Percentiles rank a stretch among this genome's conserved stretches.
Evolutionary conservation across 2,113 vertebrate genomes (phyloP).

Genomic region (Lycaon pictus): DNA sequence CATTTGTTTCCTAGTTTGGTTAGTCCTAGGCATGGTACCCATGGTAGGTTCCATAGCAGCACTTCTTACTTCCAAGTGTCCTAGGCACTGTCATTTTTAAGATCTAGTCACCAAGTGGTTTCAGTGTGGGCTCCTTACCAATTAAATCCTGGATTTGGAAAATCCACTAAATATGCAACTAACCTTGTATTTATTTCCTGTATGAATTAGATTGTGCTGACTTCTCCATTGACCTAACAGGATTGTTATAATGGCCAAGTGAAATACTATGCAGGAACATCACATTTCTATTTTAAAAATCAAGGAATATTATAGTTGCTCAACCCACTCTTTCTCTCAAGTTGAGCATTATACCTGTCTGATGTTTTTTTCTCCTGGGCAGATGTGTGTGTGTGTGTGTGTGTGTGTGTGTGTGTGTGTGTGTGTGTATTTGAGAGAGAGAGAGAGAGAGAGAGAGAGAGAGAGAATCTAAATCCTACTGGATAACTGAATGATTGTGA

Average conservation of each 20-base stretch:
- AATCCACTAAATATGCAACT: neutral
- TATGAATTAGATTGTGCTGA: neutral
- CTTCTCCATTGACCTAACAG: neutral
- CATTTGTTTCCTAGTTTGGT: neutral
- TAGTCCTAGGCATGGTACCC: neutral
- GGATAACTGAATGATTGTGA: neutral
- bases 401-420: neutral
- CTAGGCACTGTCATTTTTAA: neutral
- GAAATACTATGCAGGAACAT: neutral
- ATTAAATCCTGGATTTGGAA: neutral
- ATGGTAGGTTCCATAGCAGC: neutral
- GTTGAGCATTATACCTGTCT: neutral
- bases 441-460: neutral
- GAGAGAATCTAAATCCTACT: neutral
- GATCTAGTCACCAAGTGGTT: neutral
- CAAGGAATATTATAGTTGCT: slow-evolving; percentile 11
- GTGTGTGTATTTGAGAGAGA: neutral
- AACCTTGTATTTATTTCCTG: neutral
- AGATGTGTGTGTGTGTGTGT: neutral
- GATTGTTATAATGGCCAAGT: neutral
- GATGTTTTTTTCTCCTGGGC: neutral
- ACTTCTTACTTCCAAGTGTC: neutral
- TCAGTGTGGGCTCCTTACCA: neutral
- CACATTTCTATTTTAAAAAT: neutral
- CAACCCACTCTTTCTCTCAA: neutral